Percentiles rank a stretch among this genome's conserved stretches.
Evolutionary conservation across 2,888 invertebrate genomes (phyloP).

Genomic region (Siphlonurus alternatus): DNA sequence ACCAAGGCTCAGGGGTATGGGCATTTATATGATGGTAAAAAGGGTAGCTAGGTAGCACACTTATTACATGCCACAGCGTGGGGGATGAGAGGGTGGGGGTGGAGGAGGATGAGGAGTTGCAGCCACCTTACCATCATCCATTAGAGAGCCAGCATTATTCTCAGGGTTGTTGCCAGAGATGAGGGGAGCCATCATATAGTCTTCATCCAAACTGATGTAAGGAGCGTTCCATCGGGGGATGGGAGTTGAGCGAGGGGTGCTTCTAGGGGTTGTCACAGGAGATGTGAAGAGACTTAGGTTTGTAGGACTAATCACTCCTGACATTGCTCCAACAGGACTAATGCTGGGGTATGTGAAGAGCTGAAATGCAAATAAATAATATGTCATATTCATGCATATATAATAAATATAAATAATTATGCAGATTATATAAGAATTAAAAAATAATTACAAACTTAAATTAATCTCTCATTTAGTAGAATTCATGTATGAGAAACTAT

Average conservation of each 20-base stretch:
- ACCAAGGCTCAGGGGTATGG: too few relatives aligned
- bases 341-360: conserved; percentile 83
- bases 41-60: not conserved
- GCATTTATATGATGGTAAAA: not conserved
- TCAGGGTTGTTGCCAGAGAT: conserved; percentile 39
- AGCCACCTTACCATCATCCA: conserved; percentile 52
- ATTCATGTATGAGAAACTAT: too few relatives aligned
- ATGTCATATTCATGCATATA: not conserved
- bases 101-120: not conserved
- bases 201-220: conserved; percentile 81
- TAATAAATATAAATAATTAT: not conserved
- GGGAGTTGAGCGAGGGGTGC: conserved; percentile 23
- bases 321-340: conserved; percentile 56
- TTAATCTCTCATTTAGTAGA: not conserved
- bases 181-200: conserved; percentile 76
- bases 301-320: conserved; percentile 73
- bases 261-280: conserved; percentile 40
- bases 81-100: not conserved
- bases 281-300: conserved; percentile 68
- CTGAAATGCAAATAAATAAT: conserved; percentile 32
- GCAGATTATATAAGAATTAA: not conserved
- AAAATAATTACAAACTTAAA: not conserved
- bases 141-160: conserved; percentile 51
- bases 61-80: not conserved
- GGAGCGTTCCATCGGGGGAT: conserved; percentile 71